Percentiles rank a stretch among this genome's conserved stretches.
phyloP scores from a whole-genome alignment of 2,113 vertebrate species.

The Micromys minutus region DNA sequence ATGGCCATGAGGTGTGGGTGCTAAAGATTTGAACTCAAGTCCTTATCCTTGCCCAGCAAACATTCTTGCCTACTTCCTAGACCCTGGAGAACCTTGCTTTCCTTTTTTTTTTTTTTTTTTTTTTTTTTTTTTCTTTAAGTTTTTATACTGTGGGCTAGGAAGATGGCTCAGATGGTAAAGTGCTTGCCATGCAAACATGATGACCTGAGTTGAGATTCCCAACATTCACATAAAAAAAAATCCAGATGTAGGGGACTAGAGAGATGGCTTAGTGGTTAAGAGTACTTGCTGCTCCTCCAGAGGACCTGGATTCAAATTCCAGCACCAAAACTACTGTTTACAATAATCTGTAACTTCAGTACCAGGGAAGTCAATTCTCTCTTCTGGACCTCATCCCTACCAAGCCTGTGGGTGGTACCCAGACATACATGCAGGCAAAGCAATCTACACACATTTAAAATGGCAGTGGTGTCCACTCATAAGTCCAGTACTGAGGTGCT shows the following conservation, averaged over 20 bases:
- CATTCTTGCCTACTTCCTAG: neutral
- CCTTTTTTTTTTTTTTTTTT: too few species aligned
- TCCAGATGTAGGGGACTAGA: neutral
- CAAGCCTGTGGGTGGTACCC: neutral
- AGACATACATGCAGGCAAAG: neutral
- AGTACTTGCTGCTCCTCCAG: neutral
- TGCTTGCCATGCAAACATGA: neutral
- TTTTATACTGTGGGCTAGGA: neutral
- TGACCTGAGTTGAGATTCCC: neutral
- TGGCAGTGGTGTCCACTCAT: neutral
- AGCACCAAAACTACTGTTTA: neutral
- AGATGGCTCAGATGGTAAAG: neutral
- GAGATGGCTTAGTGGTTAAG: neutral
- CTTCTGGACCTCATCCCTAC: neutral
- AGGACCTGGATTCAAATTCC: neutral
- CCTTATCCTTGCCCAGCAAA: too few species aligned
- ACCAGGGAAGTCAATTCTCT: neutral
- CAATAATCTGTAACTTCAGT: neutral
- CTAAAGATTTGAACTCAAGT: neutral
- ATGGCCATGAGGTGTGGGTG: too few species aligned
- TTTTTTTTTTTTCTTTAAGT: neutral
- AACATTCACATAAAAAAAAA: neutral
- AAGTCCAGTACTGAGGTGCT: neutral
- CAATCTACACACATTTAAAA: neutral
- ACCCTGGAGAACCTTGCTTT: neutral